These are phyloP conservation scores for Meandrina meandrites DNA, from an alignment of 92 coral and sea anemone genomes.

Conservation along the genomic window DNA sequence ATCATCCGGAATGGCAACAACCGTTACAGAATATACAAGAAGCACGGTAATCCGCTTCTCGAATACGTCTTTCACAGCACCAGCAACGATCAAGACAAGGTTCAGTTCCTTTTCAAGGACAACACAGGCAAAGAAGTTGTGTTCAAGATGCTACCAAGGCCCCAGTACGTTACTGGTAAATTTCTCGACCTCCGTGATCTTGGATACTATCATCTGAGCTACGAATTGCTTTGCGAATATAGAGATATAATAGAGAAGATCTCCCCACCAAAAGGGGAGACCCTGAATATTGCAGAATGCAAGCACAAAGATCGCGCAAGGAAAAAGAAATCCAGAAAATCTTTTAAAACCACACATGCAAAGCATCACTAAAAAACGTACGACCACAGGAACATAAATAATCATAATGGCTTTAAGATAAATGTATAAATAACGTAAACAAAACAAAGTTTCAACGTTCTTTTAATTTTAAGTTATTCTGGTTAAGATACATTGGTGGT, in stretches of 20 bases:
- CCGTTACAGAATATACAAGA: not conserved
- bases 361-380: not conserved
- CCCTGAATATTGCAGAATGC: constrained; percentile 3
- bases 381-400: not conserved
- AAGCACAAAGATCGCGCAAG: constrained; percentile 4
- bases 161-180: not conserved
- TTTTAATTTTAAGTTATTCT: too few species aligned
- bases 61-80: not conserved
- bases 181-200: not conserved
- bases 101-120: constrained; percentile 17
- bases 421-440: too few species aligned
- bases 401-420: not conserved
- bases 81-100: not conserved
- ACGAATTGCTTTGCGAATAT: constrained; percentile 13
- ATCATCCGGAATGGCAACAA: not conserved
- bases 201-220: not conserved
- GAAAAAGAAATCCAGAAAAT: constrained; percentile 4
- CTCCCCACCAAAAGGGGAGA: constrained; percentile 22
- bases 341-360: not conserved
- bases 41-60: not conserved
- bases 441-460: too few species aligned
- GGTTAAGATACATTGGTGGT: too few species aligned
- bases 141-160: constrained; percentile 8
- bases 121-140: constrained; percentile 30
- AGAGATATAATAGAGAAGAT: constrained; percentile 4